A percentile compares a stretch with the other conserved stretches of the same genome.
Evolutionary conservation across 1,140 invertebrate genomes (phyloP).

Genomic region (Samia ricini): DNA sequence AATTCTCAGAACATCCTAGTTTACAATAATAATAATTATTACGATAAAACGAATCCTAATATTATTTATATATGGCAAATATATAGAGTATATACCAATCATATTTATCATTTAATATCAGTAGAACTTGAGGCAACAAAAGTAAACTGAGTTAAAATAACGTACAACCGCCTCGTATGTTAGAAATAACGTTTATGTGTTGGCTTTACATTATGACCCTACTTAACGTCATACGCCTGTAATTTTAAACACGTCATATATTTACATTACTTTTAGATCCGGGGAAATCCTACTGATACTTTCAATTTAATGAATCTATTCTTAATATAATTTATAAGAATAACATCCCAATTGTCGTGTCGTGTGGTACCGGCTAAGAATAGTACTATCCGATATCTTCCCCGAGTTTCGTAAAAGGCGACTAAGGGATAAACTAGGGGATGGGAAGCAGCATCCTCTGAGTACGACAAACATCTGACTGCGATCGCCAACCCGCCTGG

Average conservation of each 20-base stretch:
- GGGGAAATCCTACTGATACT: background rate
- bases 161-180: slow-evolving; percentile 12
- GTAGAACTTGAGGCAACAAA: slow-evolving; percentile 24
- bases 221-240: slow-evolving; percentile 14
- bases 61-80: background rate
- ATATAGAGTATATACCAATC: slow-evolving; percentile 3
- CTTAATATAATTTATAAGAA: background rate
- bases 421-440: no score
- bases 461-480: no score
- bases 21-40: background rate
- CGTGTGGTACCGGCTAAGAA: no score
- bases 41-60: background rate
- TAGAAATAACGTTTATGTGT: slow-evolving; percentile 23
- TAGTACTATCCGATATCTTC: no score
- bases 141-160: slow-evolving; percentile 20
- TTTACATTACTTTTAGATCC: background rate
- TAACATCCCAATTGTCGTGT: background rate
- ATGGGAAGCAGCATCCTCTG: no score
- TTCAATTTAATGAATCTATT: background rate
- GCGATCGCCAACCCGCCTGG: no score
- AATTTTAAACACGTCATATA: slow-evolving; percentile 9
- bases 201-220: slow-evolving; percentile 12
- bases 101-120: slow-evolving; percentile 17
- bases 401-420: no score
- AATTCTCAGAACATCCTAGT: no score